phyloP scores from a whole-genome alignment of 2,888 invertebrate species.

The Priapulus caudatus region DNA sequence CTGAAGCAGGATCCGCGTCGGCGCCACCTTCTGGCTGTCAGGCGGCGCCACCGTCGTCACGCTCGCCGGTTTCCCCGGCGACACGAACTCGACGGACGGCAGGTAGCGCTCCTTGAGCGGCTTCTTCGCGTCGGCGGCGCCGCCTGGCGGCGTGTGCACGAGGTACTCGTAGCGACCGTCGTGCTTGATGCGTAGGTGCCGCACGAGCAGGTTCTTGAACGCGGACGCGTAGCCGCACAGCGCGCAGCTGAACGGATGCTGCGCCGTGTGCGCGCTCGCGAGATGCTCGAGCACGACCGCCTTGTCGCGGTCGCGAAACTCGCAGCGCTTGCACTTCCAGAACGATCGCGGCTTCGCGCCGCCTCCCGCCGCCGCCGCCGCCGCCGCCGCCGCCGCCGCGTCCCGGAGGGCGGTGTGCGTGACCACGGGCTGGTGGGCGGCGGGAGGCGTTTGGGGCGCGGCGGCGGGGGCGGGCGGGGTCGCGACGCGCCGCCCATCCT shows the following conservation, averaged over 20 bases:
- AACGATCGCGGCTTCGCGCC: not conserved
- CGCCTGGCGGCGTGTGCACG: too few relatives aligned
- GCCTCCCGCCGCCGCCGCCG: too few relatives aligned
- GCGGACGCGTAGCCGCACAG: not conserved
- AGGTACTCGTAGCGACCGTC: not conserved
- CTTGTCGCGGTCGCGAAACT: not conserved
- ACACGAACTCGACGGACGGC: not conserved
- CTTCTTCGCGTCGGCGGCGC: too few relatives aligned
- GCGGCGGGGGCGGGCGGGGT: not conserved
- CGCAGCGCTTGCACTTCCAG: not conserved
- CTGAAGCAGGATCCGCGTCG: not conserved
- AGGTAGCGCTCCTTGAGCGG: not conserved
- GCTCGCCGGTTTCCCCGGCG: not conserved
- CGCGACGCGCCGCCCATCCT: not conserved
- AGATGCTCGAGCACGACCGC: not conserved
- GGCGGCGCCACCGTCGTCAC: not conserved
- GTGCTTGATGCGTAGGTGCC: not conserved
- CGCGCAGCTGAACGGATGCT: not conserved
- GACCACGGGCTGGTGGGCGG: not conserved
- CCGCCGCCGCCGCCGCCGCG: too few relatives aligned
- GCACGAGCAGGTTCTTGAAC: not conserved
- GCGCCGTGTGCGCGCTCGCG: not conserved
- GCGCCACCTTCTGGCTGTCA: too few relatives aligned
- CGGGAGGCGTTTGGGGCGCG: not conserved
- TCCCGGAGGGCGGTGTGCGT: not conserved